Evolutionary conservation across 1,140 invertebrate genomes (phyloP).

Genomic region (Dufourea novaeangliae): DNA sequence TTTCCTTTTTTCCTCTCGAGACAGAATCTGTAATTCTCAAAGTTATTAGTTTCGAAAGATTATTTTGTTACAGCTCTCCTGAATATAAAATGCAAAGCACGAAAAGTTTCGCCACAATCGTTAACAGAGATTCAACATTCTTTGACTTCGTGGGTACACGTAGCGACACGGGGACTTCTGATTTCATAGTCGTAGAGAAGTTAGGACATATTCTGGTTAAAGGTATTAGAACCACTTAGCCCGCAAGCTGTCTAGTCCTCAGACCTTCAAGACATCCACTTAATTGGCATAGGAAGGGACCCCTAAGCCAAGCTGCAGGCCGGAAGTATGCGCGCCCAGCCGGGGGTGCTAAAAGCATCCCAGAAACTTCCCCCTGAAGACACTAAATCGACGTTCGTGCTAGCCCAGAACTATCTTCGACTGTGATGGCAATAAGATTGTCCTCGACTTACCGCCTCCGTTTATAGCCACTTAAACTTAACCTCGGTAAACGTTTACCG

Average conservation of each 20-base stretch:
- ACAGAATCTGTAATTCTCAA: too few relatives aligned
- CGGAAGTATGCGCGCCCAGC: slow-evolving; percentile 56
- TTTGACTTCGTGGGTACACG: neutral
- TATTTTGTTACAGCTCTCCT: too few relatives aligned
- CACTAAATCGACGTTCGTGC: slow-evolving; percentile 52
- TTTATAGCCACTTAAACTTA: slow-evolving; percentile 31
- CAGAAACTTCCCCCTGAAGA: slow-evolving; percentile 63
- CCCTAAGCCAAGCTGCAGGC: slow-evolving; percentile 56
- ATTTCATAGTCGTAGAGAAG: slow-evolving; percentile 20
- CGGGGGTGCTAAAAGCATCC: slow-evolving; percentile 63
- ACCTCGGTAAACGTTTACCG: neutral
- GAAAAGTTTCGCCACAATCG: too few relatives aligned
- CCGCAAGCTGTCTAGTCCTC: slow-evolving; percentile 71
- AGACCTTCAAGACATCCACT: slow-evolving; percentile 72
- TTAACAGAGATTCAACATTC: neutral
- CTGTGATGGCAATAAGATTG: slow-evolving; percentile 35
- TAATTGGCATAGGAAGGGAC: slow-evolving; percentile 75
- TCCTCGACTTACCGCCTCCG: slow-evolving; percentile 14
- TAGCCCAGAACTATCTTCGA: slow-evolving; percentile 41
- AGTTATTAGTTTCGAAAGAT: too few relatives aligned
- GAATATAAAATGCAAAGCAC: too few relatives aligned
- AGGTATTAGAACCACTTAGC: slow-evolving; percentile 71
- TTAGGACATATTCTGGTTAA: slow-evolving; percentile 52
- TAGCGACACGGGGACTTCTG: neutral
- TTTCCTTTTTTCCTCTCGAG: too few relatives aligned